Conservation (phyloP, 35 echinoderm and acorn worm species). For the Diadema setosum region DNA sequence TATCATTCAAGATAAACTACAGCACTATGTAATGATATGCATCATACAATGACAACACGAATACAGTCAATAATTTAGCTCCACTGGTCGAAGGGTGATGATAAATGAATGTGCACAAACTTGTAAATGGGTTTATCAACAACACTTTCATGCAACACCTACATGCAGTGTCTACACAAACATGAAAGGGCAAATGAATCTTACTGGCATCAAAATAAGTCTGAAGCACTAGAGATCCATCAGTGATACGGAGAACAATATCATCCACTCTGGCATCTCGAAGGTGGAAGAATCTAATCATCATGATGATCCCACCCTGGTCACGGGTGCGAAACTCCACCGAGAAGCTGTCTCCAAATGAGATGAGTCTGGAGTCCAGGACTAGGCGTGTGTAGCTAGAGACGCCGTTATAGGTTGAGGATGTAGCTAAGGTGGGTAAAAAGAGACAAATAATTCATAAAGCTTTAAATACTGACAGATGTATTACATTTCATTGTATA, state of each 20-base stretch:
- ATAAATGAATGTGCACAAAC: too few relatives aligned
- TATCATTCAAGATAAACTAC: too few relatives aligned
- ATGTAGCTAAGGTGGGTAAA: not conserved
- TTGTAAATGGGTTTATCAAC: too few relatives aligned
- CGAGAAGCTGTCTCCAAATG: conserved; percentile 80
- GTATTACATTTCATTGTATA: too few relatives aligned
- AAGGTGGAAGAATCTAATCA: conserved; percentile 59
- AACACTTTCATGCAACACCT: too few relatives aligned
- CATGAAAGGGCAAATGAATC: not conserved
- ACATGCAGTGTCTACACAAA: too few relatives aligned
- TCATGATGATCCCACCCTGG: conserved; percentile 54
- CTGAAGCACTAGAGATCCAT: conserved; percentile 40
- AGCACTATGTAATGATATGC: too few relatives aligned
- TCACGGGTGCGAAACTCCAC: conserved; percentile 85
- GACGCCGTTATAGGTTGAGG: conserved; percentile 73
- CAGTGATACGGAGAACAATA: conserved; percentile 31
- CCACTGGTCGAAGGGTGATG: too few relatives aligned
- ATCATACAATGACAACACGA: too few relatives aligned
- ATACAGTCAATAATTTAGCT: too few relatives aligned
- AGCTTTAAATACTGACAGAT: too few relatives aligned
- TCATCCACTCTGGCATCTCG: conserved; percentile 31
- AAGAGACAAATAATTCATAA: too few relatives aligned
- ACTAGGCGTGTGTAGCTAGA: conserved; percentile 61
- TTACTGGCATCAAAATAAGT: conserved; percentile 64
- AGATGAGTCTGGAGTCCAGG: conserved; percentile 51